Evolutionary conservation across 2,797 vertebrate species (phyloP), one percentile per base, ranked within the genome.

Genomic region (Anguilla obscura): DNA sequence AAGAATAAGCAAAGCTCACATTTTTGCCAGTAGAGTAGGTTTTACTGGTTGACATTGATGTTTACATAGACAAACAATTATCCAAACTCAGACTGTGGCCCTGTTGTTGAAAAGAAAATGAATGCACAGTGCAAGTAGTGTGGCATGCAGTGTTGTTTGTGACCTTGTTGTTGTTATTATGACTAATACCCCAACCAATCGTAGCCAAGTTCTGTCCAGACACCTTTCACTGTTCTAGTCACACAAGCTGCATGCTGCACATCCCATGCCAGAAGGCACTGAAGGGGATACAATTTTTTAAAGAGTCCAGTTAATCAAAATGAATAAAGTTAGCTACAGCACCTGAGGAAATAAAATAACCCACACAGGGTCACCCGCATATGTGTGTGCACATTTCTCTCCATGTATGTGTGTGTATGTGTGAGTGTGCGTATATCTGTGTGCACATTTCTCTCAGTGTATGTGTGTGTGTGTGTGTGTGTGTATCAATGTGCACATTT

Each of bases 161-260:
- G 86, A 87, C 58, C 79, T 87, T 82, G 83, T 52, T 30, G 86
- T 16, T n/a, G 79, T 33, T 84, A 40, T 27, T 14, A 33, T 87
- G 86, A 87, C 86, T 87, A 87, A 87, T 87, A 69, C 86, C 80
- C 54, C 45, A 87, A 82, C 86, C 40, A 45, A 27, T 12, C 40
- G 45, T 60, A 84, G 56, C 80, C 74, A 40, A 63, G 56, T 63
- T 76, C 76, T 87, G 7, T 56, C 40, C 80, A 21, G 58, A 27
- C 58, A 2, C 58, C 58, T 33, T 45, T 16, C 56, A 33, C 36
- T 33, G 30, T 18, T 79, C 60, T 80, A 7, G 79, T 33, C 21
- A 10, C 6, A 54, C 40, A 30, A 45, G 80, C 86, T 33, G 56
- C 16, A 27, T 66, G 86, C 58, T 24, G 58, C 27, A n/a, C 60